Evolutionary conservation across 2,113 vertebrate species (phyloP), one percentile per base, ranked within the genome.

Genomic region (Dromiciops gliroides): DNA sequence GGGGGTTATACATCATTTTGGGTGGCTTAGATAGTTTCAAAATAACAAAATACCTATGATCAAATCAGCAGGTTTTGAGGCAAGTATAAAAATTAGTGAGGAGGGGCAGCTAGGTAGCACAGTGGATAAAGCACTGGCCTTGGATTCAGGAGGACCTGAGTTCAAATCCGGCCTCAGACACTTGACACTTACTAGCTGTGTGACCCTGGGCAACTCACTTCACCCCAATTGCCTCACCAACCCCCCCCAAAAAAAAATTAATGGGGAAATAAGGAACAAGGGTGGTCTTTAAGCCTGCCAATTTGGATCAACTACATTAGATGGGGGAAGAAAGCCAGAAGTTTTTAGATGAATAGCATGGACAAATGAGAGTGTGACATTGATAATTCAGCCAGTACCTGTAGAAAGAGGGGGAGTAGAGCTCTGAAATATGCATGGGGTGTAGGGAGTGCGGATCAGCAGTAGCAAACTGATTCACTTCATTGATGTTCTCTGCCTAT

Each of bases 361-460:
- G 89, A 6, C 25, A 49, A 88, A 37, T 47, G 48, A 67, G n/a
- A 89, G 31, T 60, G 3, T 91, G 93, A 51, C 90, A 94, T 44
- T 44, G 26, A 92, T 88, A 24, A 90, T 3, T 48, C 14, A 48
- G 25, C 92, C 83, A 95, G 53, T 16, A 90, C 22, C 22, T 89
- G 10, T 2, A 0, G 94, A 90, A 90, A 90, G 22, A 25, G 44
- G 91, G 91, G n/a, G 50, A 47, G n/a, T n/a, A 8, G 12, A 93
- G 91, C 92, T 89, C 3, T 23, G 4, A 94, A 93, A 94, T 90
- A 1, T 83, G 67, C 51, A 96, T n/a, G 93, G 60, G 49, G 50
- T n/a, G 1, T 75, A 10, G 19, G 22, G 22, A 60, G 94, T 49
- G 24, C 3, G 51, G 90, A 90, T 52, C 49, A 24, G 44, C 16